Evolutionary conservation across 2,113 vertebrate genomes (phyloP), one percentile per base, ranked within the genome.

Genomic region (Hymenochirus boettgeri): DNA sequence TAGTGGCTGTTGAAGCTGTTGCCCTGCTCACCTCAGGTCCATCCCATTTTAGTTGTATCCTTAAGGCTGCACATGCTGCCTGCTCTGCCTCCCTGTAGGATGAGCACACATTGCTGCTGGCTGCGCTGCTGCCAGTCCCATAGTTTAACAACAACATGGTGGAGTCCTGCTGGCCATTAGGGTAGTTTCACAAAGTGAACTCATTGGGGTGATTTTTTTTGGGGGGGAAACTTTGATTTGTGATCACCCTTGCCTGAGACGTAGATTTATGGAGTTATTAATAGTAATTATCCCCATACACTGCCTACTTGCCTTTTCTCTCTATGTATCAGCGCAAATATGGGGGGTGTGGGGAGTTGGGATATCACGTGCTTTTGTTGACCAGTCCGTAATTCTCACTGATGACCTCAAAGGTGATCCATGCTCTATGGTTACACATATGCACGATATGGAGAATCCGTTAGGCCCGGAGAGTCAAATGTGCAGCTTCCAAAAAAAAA

Each of bases 201-300:
- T 98, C 96, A 98, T 98, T 97, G 93, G n/a, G 93, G 90, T 92
- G 92, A 93, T 95, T 98, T 42, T 42, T 42, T 42, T 42, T 96
- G 91, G 90, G 31, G 31, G 31, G 7, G 31, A 88, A 92, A 91
- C 90, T 91, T 94, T 96, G 93, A 97, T 97, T 97, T 97, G 94
- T 96, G 90, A 91, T 94, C 89, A 91, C 93, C 91, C 93, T 83
- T 89, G 92, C 91, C 96, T 93, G 89, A 96, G 91, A 93, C n/a
- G n/a, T n/a, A n/a, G n/a, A 97, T 98, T 98, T 98, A 98, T 98
- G 96, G 96, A 92, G 93, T n/a, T 94, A 97, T 97, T 97, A 93
- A 96, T 98, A n/a, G 93, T 97, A 96, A 97, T 96, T 96, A 97
- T 93, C 92, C 93, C 75, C 90, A 87, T n/a, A 92, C 92, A 96